Percentiles rank a stretch among this genome's conserved stretches.
These are phyloP conservation scores for Machimus atricapillus DNA, from an alignment of 2,888 invertebrate genomes.

Conservation along the genomic window DNA sequence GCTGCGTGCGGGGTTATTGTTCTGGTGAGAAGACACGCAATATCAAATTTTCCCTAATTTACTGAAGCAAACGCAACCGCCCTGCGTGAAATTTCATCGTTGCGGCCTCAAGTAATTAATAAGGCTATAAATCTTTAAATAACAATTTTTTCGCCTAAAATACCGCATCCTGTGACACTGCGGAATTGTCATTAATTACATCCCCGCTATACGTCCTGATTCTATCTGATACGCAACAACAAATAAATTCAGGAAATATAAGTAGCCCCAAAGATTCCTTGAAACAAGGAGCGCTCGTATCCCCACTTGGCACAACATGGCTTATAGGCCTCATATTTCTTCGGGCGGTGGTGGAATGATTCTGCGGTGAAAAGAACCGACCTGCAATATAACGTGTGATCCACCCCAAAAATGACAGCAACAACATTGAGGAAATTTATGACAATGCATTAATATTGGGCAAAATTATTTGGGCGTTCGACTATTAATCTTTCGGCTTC, in stretches of 20 bases:
- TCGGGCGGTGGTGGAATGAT: background rate
- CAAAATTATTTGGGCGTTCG: conserved; percentile 34
- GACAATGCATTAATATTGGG: conserved; percentile 27
- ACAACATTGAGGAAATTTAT: conserved; percentile 31
- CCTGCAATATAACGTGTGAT: conserved; percentile 28
- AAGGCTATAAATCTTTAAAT: conserved; percentile 11
- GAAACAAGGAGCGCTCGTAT: background rate
- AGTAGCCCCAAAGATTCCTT: conserved; percentile 3
- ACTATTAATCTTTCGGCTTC: conserved; percentile 23
- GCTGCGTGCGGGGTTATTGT: background rate
- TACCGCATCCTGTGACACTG: conserved; percentile 12
- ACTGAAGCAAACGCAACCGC: background rate
- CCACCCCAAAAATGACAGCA: conserved; percentile 32
- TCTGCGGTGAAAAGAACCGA: background rate
- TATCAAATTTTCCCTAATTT: background rate
- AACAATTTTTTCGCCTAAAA: conserved; percentile 24
- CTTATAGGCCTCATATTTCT: conserved; percentile 20
- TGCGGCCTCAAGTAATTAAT: conserved; percentile 1
- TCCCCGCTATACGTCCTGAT: background rate
- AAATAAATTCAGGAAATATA: background rate
- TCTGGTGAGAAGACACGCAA: background rate
- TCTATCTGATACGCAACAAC: background rate
- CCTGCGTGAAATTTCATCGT: background rate
- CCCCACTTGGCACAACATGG: background rate
- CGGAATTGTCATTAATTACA: conserved; percentile 29